Conservation (phyloP, 2,797 vertebrate genomes). For the Ambastaia sidthimunki region DNA sequence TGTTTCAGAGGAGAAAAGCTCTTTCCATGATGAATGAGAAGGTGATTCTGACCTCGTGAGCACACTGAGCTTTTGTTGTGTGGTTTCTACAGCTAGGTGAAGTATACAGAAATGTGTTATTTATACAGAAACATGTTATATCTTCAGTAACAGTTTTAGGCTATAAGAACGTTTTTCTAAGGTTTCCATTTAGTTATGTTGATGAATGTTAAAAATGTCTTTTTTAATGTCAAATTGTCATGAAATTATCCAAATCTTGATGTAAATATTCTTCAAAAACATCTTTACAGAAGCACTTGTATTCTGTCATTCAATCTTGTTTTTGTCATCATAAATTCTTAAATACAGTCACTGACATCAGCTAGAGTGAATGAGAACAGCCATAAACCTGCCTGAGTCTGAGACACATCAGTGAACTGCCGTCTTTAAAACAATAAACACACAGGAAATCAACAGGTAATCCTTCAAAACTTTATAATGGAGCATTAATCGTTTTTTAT, state of each 20-base stretch:
- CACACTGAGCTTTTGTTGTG: constrained; percentile 18
- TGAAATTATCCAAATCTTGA: too few relatives aligned
- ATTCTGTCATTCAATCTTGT: constrained; percentile 31
- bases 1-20: constrained; percentile 10
- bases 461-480: not conserved
- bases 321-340: constrained; percentile 43
- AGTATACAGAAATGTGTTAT: not conserved
- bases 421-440: not conserved
- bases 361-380: not conserved
- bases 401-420: not conserved
- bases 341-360: constrained; percentile 35
- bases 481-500: too few relatives aligned
- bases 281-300: constrained; percentile 29
- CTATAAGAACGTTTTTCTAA: too few relatives aligned
- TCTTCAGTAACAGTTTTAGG: too few relatives aligned
- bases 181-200: too few relatives aligned
- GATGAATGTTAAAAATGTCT: too few relatives aligned
- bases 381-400: constrained; percentile 16
- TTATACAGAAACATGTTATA: too few relatives aligned
- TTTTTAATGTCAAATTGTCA: too few relatives aligned
- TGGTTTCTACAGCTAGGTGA: not conserved
- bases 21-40: constrained; percentile 32
- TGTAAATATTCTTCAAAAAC: too few relatives aligned
- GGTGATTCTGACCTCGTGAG: constrained; percentile 37
- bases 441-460: not conserved